Evolutionary conservation across 2,113 vertebrate genomes (phyloP).

Genomic region (Lathamus discolor): DNA sequence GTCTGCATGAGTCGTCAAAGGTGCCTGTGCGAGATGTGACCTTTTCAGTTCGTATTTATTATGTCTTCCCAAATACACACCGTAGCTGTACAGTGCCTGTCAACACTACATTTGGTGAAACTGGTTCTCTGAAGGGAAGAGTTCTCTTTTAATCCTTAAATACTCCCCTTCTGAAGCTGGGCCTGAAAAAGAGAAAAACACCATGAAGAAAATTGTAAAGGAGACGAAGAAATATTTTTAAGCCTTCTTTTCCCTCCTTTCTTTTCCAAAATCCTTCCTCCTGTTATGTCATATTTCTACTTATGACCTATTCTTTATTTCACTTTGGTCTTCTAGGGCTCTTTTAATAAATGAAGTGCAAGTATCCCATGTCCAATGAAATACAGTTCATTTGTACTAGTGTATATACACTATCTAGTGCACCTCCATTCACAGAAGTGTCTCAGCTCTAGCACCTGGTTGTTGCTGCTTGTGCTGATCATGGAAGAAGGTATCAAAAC

Average conservation of each 20-base stretch:
- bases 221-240: neutral
- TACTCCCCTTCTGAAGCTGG: neutral
- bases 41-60: slow-evolving; percentile 70
- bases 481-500: neutral
- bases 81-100: slow-evolving; percentile 50
- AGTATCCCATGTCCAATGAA: neutral
- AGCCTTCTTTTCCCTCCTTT: neutral
- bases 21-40: slow-evolving; percentile 62
- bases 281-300: neutral
- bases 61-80: slow-evolving; percentile 62
- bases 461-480: neutral
- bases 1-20: slow-evolving; percentile 53
- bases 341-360: neutral
- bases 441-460: neutral
- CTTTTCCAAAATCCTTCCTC: neutral
- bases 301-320: neutral
- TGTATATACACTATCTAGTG: fast-evolving
- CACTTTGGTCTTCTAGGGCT: neutral
- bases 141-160: slow-evolving; percentile 30
- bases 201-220: neutral
- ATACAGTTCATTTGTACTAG: neutral
- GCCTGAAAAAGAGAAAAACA: neutral
- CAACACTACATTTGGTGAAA: slow-evolving; percentile 48
- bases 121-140: neutral
- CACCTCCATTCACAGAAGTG: neutral